phyloP scores from a whole-genome alignment of 2,113 vertebrate genomes.

The Hippocampus barbouri region DNA sequence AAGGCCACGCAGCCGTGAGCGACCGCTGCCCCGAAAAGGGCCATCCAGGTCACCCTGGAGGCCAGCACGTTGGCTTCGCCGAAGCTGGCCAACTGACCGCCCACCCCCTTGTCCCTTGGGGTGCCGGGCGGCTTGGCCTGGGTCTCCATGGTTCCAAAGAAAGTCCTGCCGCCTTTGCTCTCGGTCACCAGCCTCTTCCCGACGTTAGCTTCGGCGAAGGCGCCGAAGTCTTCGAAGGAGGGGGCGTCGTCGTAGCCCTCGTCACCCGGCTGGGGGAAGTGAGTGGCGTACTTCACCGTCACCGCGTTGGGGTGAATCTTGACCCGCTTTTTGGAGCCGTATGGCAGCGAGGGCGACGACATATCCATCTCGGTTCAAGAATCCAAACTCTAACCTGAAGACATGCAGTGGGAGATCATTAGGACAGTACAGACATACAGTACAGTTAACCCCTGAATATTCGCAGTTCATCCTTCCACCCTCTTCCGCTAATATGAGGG shows the following conservation, averaged over 20 bases:
- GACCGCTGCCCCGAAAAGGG: constrained; percentile 88
- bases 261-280: constrained; percentile 92
- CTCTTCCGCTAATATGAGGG: too few species aligned
- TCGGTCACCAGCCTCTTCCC: constrained; percentile 81
- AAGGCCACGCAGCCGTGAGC: constrained; percentile 94
- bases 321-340: constrained; percentile 88
- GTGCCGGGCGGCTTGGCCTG: constrained; percentile 67
- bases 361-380: constrained; percentile 78
- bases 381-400: constrained; percentile 47
- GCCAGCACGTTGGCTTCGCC: constrained; percentile 82
- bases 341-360: constrained; percentile 74
- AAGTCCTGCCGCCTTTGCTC: constrained; percentile 78
- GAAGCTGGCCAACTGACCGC: constrained; percentile 78
- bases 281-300: constrained; percentile 92
- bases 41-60: constrained; percentile 87
- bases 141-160: constrained; percentile 85
- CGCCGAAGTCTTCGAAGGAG: constrained; percentile 81
- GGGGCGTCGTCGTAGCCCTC: constrained; percentile 84
- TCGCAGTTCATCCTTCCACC: too few species aligned
- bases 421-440: not conserved
- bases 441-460: too few species aligned
- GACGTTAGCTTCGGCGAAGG: constrained; percentile 83
- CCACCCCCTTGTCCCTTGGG: constrained; percentile 67
- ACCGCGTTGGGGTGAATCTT: constrained; percentile 95
- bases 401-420: constrained; percentile 25